phyloP scores from a whole-genome alignment of 2,797 vertebrate genomes.

The Thripadectes ignobilis region DNA sequence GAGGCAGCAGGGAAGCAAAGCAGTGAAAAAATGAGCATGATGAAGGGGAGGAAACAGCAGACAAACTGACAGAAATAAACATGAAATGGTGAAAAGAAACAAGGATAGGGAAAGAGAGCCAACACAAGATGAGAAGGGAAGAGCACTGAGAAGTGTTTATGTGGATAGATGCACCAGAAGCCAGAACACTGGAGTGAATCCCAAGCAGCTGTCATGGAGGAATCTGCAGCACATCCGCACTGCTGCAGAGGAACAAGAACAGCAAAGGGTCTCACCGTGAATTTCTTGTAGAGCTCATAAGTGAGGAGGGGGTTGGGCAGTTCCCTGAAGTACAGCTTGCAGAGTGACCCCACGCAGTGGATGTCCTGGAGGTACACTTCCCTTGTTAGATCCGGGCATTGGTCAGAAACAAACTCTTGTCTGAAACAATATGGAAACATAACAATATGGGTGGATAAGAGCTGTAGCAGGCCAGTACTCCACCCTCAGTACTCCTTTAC shows the following conservation, averaged over 20 bases:
- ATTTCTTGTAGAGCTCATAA: conserved; percentile 88
- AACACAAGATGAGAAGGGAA: not conserved
- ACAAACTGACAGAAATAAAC: conserved; percentile 19
- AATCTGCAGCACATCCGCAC: not conserved
- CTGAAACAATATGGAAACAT: conserved; percentile 78
- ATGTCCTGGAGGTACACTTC: conserved; percentile 99
- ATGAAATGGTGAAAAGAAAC: not conserved
- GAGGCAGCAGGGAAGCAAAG: not conserved
- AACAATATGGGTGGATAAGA: not conserved
- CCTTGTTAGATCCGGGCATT: conserved; percentile 93
- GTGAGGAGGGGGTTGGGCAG: conserved; percentile 97
- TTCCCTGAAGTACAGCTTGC: conserved; percentile 98
- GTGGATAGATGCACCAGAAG: not conserved
- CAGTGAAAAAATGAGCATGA: not conserved
- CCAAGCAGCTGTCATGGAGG: not conserved
- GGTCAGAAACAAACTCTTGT: conserved; percentile 96
- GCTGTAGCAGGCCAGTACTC: not conserved
- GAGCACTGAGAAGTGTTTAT: not conserved
- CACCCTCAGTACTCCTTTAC: not conserved
- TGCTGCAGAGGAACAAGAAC: not conserved
- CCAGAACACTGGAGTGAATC: not conserved
- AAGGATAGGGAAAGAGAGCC: not conserved
- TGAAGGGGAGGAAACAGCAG: not conserved
- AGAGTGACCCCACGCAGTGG: conserved; percentile 97
- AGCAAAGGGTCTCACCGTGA: conserved; percentile 78